Conservation (phyloP, 2,113 vertebrate species). For the Oncorhynchus kisutch region DNA sequence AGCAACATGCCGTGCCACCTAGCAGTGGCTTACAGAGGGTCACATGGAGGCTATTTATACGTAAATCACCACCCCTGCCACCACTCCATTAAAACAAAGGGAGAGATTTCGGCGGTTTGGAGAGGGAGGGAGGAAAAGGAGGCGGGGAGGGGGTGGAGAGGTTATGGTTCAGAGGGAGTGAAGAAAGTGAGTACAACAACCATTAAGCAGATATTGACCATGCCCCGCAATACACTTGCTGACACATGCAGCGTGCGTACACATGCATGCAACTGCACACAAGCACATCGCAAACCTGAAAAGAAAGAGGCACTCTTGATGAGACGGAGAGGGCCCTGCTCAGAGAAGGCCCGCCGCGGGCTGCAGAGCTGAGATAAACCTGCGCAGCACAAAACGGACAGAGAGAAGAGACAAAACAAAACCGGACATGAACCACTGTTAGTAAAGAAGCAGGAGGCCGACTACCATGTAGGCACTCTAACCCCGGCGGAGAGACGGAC, state of each 20-base stretch:
- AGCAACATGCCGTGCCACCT: constrained; percentile 19
- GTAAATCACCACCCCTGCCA: constrained; percentile 5
- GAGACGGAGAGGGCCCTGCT: constrained; percentile 98
- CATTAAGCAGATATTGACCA: constrained; percentile 8
- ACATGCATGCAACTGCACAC: constrained; percentile 53
- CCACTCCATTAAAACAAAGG: background rate
- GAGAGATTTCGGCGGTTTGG: background rate
- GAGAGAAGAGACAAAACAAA: constrained; percentile 47
- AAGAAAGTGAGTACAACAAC: background rate
- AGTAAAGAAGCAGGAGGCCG: constrained; percentile 57
- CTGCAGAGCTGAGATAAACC: constrained; percentile 99
- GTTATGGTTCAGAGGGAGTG: background rate
- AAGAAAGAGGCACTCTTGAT: constrained; percentile 99
- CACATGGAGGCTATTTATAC: constrained; percentile 7
- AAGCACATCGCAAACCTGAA: constrained; percentile 96
- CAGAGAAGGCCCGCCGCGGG: constrained; percentile 98
- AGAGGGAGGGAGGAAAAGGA: background rate
- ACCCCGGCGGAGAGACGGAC: constrained; percentile 10
- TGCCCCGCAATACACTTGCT: constrained; percentile 20
- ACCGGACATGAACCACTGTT: constrained; percentile 51
- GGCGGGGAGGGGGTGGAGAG: background rate
- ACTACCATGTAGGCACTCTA: background rate
- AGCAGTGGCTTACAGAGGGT: constrained; percentile 4
- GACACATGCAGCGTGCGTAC: background rate
- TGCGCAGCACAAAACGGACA: constrained; percentile 87